Evolutionary conservation across 2,113 vertebrate genomes (phyloP).

Genomic region (Forbesichthys papilliferus): DNA sequence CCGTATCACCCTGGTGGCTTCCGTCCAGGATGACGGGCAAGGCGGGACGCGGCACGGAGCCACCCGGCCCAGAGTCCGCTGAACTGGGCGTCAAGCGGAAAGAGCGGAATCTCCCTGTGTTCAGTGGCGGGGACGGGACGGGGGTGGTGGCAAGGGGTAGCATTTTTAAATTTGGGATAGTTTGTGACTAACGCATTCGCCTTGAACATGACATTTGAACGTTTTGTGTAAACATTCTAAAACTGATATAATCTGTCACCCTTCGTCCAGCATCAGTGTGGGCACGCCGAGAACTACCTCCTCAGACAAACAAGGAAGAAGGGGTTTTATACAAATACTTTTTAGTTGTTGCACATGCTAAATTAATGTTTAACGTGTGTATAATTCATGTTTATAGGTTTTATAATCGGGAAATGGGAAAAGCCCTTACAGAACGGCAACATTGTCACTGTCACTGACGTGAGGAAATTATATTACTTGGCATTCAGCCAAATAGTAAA

Average conservation of each 20-base stretch:
- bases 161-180: no score
- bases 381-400: not conserved
- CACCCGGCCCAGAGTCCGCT: slow-evolving; percentile 69
- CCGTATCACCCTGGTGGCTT: slow-evolving; percentile 82
- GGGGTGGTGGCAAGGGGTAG: not conserved
- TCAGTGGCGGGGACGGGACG: slow-evolving; percentile 9
- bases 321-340: slow-evolving; percentile 11
- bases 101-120: slow-evolving; percentile 59
- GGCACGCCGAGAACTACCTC: no score
- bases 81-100: slow-evolving; percentile 75
- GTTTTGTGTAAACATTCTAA: no score
- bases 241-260: no score
- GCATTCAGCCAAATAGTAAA: slow-evolving; percentile 47
- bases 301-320: not conserved
- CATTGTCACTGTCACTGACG: slow-evolving; percentile 43
- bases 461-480: slow-evolving; percentile 53
- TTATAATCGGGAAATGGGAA: slow-evolving; percentile 29
- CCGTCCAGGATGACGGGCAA: slow-evolving; percentile 78
- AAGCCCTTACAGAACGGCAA: no score
- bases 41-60: slow-evolving; percentile 77
- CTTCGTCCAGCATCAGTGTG: no score
- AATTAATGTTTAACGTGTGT: not conserved
- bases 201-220: no score
- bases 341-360: not conserved
- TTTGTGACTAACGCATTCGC: no score